These are phyloP conservation scores for Amblyjoppa fuscipennis DNA, from an alignment of 2,888 invertebrate genomes.

Conservation along the genomic window DNA sequence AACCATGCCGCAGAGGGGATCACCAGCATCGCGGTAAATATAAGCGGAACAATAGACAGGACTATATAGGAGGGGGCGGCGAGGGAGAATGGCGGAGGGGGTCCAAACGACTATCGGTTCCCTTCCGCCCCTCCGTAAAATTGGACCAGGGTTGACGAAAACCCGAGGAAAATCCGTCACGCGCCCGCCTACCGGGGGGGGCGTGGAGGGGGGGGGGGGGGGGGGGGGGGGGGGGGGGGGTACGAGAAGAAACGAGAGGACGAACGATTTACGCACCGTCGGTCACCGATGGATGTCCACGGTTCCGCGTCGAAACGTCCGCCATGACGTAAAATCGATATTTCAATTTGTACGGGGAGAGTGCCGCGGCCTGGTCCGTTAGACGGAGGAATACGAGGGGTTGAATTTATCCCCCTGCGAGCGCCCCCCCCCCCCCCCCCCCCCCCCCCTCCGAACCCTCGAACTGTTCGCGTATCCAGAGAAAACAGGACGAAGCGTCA, in stretches of 20 bases:
- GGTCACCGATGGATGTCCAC: conserved; percentile 64
- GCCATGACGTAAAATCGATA: conserved; percentile 71
- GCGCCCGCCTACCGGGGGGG: background rate
- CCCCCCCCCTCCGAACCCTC: too few relatives aligned
- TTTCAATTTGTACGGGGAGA: conserved; percentile 66
- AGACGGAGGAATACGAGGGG: conserved; percentile 26
- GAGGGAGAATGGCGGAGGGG: background rate
- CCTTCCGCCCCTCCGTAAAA: conserved; percentile 13
- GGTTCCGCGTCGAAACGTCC: conserved; percentile 58
- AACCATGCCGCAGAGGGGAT: conserved; percentile 35
- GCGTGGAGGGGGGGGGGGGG: too few relatives aligned
- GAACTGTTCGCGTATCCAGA: conserved; percentile 1
- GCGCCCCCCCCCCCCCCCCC: background rate
- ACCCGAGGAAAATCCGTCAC: conserved; percentile 65
- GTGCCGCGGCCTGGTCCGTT: background rate
- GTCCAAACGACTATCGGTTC: background rate
- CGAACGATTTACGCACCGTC: conserved; percentile 69
- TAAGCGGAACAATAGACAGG: conserved; percentile 43
- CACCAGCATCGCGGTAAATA: conserved; percentile 53
- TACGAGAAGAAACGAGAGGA: conserved; percentile 3
- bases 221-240: too few relatives aligned
- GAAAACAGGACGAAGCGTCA: conserved; percentile 5
- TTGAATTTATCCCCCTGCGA: conserved; percentile 30
- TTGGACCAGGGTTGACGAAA: conserved; percentile 53
- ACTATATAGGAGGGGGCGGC: background rate